Conservation (phyloP, 2,888 invertebrate genomes). For the Beris morrisii region DNA sequence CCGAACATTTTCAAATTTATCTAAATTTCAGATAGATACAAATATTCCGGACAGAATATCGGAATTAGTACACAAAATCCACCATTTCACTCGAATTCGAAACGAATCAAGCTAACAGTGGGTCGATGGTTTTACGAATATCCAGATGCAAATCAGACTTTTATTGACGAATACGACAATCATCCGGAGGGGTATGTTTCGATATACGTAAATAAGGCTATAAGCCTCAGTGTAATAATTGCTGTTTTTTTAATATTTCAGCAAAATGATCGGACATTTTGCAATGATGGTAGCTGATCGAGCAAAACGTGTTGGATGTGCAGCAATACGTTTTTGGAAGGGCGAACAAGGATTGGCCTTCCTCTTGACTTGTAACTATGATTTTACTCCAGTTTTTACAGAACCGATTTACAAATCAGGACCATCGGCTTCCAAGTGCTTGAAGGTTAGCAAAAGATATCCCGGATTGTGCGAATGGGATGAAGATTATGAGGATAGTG, state of each 20-base stretch:
- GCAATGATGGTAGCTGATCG: slow-evolving; percentile 51
- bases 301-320: slow-evolving; percentile 52
- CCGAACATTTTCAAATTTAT: slow-evolving; percentile 4
- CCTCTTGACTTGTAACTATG: slow-evolving; percentile 53
- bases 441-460: slow-evolving; percentile 46
- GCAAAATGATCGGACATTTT: slow-evolving; percentile 54
- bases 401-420: slow-evolving; percentile 49
- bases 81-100: slow-evolving; percentile 50
- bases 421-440: slow-evolving; percentile 48
- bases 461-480: slow-evolving; percentile 50
- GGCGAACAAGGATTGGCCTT: slow-evolving; percentile 42
- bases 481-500: slow-evolving; percentile 44
- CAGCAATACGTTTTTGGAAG: slow-evolving; percentile 46
- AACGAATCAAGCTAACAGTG: slow-evolving; percentile 51
- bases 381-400: slow-evolving; percentile 49
- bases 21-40: slow-evolving; percentile 41
- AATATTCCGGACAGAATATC: slow-evolving; percentile 52
- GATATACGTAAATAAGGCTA: not conserved
- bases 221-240: not conserved
- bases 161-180: slow-evolving; percentile 46
- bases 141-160: slow-evolving; percentile 50
- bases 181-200: slow-evolving; percentile 48
- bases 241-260: slow-evolving; percentile 33
- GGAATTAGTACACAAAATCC: slow-evolving; percentile 50
- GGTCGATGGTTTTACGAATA: slow-evolving; percentile 52